Base-by-base conservation (phyloP, 2,888 invertebrate species). In the Stenotaenia linearis region DNA sequence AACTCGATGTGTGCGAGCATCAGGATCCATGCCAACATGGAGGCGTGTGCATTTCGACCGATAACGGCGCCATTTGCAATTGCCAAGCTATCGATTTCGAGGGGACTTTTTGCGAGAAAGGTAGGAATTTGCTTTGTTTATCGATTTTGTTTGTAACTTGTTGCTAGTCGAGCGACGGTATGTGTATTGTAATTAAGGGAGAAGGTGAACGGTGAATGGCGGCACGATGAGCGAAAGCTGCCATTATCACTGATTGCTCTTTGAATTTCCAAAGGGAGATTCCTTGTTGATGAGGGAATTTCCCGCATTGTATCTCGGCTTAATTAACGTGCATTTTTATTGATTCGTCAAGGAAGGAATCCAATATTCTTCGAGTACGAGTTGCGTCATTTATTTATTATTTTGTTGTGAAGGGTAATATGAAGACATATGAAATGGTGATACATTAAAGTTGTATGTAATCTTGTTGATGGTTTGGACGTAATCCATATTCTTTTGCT, bases 1-100 rank as follows among this genome's bases (percentile, higher is more conserved):
- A 80, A 45, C 75, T 69, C 69, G 80, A 81, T 84, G 77, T 84
- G 83, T 95, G 95, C 84, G 94, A 94, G 86, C 90, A 93, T 0
- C 82, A 83, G 79, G 95, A 96, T 87, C 97, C 96, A 0, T 98
- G 98, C 87, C 93, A 94, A 85, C 95, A 98, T 85, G 95, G 94
- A 3, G 98, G 97, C 18, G 93, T 95, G 83, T 98, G 98, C 89
- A 95, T 97, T 88, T 95, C 95, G 83, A 96, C 96, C 3, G 97
- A 98, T 87, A 93, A 92, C 82, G 97, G 97, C 23, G 94, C 97
- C 74, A 91, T 95, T 85, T 98, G 98, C 89, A 96, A 98, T 88
- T 98, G 98, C 86, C 90, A 95, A 35, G 93, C 93, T 84, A 92
- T 95, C 23, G 96, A 97, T 87, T 97, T 92, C 86, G 95, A 95